Base-by-base conservation (phyloP, 2,888 invertebrate species). In the Ellobium chinense region DNA sequence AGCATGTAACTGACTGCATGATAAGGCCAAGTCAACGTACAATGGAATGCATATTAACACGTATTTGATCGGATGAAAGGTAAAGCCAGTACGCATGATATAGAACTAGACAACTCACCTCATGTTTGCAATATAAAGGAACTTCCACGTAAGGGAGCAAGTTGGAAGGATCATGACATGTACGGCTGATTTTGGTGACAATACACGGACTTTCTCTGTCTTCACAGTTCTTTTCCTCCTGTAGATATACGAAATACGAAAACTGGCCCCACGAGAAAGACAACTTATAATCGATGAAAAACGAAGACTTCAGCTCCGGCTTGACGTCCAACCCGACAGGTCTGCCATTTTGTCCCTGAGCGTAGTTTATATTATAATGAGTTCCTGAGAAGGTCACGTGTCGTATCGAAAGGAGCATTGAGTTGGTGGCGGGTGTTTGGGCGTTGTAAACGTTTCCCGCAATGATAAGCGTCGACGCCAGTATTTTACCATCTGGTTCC, bases 121-220 rank as follows among this genome's bases (percentile, higher is more conserved):
- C 12, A 29, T 65, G 29, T 18, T 65, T 34, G 54, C 77, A 77
- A 1, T 36, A n/a, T 5, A 77, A 29, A 7, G 66, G 21, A 3
- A 77, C 21, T 29, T 77, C 77, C 27, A 77, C 60, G 39, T 77
- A 77, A n/a, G 68, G 68, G 14, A 56, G 14, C 7, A 77, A n/a
- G 5, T 68, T 24, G 37, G 58, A 36, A 0, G 68, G 29, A 7
- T 58, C 31, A 24, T 77, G 56, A 31, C 68, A 68, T 1, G 65
- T 39, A 0, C 77, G 54, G 14, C 77, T 58, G 3, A 77, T 58
- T 68, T 60, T 77, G 2, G 77, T 68, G 14, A 46, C 54, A 29
- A 75, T n/a, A 29, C 77, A 77, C 0, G 68, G 27, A 34, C 21
- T 0, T 2, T 34, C 2, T 0, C 39, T 63, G 68, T 36, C 14